Base-by-base conservation (phyloP, 2,888 invertebrate species). In the Drosophila subsilvestris region DNA sequence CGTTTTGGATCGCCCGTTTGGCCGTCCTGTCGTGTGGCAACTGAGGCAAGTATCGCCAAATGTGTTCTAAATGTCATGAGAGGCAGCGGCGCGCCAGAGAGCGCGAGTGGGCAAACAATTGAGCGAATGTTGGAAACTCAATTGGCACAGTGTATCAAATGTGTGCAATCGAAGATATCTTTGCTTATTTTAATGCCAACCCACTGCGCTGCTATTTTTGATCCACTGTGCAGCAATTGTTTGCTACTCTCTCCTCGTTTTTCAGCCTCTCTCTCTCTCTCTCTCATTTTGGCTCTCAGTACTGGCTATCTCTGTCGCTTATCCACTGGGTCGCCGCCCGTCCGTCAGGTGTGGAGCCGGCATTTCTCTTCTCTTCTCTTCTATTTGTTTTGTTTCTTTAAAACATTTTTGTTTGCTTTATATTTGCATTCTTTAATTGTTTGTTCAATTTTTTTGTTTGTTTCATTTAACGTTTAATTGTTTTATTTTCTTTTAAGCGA, bases 11-110 rank as follows among this genome's bases (percentile, higher is more conserved):
- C 61, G 80, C 56, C 88, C 70, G 80, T 75, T 71, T 69, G 69
- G 69, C 75, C 81, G 76, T 89, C 85, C 83, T 88, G 82, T 76
- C 79, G 82, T 76, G 59, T 78, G 73, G 78, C 79, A 84, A 88
- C 89, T 88, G 85, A 84, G 72, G 56, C 58, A 43, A 43, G 63
- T 27, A 49, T 74, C 67, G 63, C 55, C 48, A 42, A 71, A 44
- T 86, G 83, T 56, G 17, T 14, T 17, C 25, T 43, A 49, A 32
- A 43, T 49, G 48, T 18, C 29, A 55, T 37, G 55, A 45, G 18
- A 44, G n/a, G 27, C 17, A 49, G 49, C 37, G 25, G n/a, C 37
- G 49, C 37, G 25, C 17, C 37, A 59, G 73, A 63, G 69, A 62
- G 48, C 48, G 10, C 17, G 18, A 37, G 53, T n/a, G 42, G 45